Evolutionary conservation across 2,113 vertebrate genomes (phyloP).

Genomic region (Ptychochromis oligacanthus): DNA sequence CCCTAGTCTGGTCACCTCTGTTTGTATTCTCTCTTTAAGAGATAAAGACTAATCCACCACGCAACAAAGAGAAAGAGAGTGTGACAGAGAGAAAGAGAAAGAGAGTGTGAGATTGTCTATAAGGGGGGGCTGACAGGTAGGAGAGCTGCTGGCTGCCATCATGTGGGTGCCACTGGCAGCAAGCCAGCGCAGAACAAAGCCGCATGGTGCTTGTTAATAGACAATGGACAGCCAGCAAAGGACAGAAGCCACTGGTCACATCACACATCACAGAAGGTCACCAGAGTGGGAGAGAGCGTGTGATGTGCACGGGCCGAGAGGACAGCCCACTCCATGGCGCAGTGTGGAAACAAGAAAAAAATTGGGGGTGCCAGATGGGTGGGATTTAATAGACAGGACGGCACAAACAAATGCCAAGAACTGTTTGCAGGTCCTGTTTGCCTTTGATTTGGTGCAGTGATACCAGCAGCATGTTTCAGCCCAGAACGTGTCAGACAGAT

Average conservation of each 20-base stretch:
- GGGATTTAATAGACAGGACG: conserved; percentile 5
- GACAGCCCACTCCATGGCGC: not conserved
- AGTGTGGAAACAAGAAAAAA: not conserved
- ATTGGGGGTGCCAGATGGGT: conserved; percentile 16
- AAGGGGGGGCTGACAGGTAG: conserved; percentile 15
- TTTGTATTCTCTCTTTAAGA: conserved; percentile 1
- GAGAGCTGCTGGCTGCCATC: conserved; percentile 50
- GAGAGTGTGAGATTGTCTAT: not conserved
- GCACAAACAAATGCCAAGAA: conserved; percentile 37
- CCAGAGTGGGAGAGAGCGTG: conserved; percentile 17
- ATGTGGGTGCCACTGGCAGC: conserved; percentile 32
- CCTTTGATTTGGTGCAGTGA: conserved; percentile 18
- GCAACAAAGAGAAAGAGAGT: conserved; percentile 17
- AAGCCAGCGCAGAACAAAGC: conserved; percentile 43
- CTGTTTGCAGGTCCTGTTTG: conserved; percentile 12
- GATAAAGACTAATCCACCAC: conserved; percentile 9
- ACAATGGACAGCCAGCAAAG: conserved; percentile 40
- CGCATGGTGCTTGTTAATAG: conserved; percentile 45
- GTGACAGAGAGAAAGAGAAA: not conserved
- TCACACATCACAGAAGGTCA: conserved; percentile 36
- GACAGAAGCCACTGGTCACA: conserved; percentile 54
- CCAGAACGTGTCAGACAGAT: not conserved
- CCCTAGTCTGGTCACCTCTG: conserved; percentile 21
- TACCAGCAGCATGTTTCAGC: not conserved
- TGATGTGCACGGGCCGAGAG: conserved; percentile 21